These are phyloP conservation scores for Drosophila lutescens DNA, from an alignment of 2,888 invertebrate species.

Conservation along the genomic window DNA sequence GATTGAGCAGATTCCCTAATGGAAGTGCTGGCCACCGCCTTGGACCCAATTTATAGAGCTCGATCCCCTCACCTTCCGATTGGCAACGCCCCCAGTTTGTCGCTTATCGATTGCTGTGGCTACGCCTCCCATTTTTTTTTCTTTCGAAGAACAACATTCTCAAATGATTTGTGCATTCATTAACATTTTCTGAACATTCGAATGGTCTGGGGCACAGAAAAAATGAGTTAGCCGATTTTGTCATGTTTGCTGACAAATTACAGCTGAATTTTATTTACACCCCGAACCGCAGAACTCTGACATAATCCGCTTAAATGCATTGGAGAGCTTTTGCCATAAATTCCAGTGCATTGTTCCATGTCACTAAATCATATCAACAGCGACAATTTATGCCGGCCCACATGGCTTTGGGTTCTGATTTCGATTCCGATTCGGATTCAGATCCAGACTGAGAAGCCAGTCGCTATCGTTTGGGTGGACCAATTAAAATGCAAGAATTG, in stretches of 20 bases:
- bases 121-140: slow-evolving; percentile 42
- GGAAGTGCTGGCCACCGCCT: slow-evolving; percentile 36
- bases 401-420: slow-evolving; percentile 45
- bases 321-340: slow-evolving; percentile 69
- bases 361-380: slow-evolving; percentile 80
- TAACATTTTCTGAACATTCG: slow-evolving; percentile 51
- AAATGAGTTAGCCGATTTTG: slow-evolving; percentile 30
- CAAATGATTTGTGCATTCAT: slow-evolving; percentile 61
- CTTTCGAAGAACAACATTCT: slow-evolving; percentile 5
- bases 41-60: slow-evolving; percentile 5
- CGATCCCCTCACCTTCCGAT: not conserved
- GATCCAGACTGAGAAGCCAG: slow-evolving; percentile 6
- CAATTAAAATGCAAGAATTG: slow-evolving; percentile 81
- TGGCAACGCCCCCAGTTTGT: slow-evolving; percentile 44
- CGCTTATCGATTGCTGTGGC: slow-evolving; percentile 47
- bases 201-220: slow-evolving; percentile 14
- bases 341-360: slow-evolving; percentile 79
- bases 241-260: slow-evolving; percentile 70
- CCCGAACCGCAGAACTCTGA: slow-evolving; percentile 53
- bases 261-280: slow-evolving; percentile 52
- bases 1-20: slow-evolving; percentile 65
- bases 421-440: slow-evolving; percentile 20
- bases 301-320: slow-evolving; percentile 75
- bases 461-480: slow-evolving; percentile 48
- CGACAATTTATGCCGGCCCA: slow-evolving; percentile 77